A percentile compares a stretch with the other conserved stretches of the same genome.
phyloP scores from a whole-genome alignment of 2,888 invertebrate species.

The Drosophila nr. medialis region DNA sequence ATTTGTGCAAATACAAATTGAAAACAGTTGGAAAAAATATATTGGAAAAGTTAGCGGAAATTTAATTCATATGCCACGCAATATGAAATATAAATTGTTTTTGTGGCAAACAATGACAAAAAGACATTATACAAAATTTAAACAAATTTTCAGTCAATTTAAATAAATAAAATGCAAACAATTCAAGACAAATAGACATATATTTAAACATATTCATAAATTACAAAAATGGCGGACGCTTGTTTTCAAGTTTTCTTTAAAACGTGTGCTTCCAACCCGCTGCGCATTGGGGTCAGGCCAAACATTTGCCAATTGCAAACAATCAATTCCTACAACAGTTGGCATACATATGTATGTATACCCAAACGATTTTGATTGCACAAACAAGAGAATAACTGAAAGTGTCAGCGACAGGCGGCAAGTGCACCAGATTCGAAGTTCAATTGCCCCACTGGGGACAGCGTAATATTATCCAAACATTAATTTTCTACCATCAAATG shows the following conservation, averaged over 20 bases:
- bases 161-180: neutral
- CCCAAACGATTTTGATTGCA: constrained; percentile 19
- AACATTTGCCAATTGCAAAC: constrained; percentile 28
- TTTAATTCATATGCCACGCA: neutral
- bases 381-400: constrained; percentile 24
- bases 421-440: constrained; percentile 59
- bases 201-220: neutral
- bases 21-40: neutral
- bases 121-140: neutral
- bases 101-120: neutral
- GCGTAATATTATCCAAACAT: constrained; percentile 33
- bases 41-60: neutral
- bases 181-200: constrained; percentile 1
- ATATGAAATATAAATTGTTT: neutral
- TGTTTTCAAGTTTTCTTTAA: constrained; percentile 4
- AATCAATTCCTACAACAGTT: constrained; percentile 31
- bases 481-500: constrained; percentile 41
- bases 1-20: neutral
- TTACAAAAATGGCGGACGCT: constrained; percentile 5
- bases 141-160: neutral
- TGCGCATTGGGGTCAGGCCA: constrained; percentile 50
- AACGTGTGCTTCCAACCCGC: constrained; percentile 45
- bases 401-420: constrained; percentile 52
- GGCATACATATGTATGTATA: constrained; percentile 4
- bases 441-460: constrained; percentile 11